These are phyloP conservation scores for Drosophila greeni DNA, from an alignment of 2,888 invertebrate genomes.

Conservation along the genomic window DNA sequence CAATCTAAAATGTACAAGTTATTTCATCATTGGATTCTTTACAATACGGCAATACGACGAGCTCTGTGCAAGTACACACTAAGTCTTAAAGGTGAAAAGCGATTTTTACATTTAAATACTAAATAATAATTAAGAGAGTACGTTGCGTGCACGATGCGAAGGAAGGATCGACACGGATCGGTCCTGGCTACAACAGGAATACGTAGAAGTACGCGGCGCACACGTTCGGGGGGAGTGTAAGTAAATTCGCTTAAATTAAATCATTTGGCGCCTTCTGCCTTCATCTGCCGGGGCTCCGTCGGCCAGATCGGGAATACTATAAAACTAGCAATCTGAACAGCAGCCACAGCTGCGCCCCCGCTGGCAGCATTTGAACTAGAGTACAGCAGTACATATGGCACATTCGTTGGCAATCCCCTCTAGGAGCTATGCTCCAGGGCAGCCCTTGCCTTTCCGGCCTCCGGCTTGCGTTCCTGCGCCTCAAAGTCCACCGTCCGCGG, in stretches of 20 bases:
- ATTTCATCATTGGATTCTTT: conserved; percentile 35
- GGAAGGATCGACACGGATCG: not conserved
- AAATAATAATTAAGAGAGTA: conserved; percentile 73
- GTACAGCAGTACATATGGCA: conserved; percentile 55
- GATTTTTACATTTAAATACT: conserved; percentile 57
- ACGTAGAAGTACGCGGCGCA: conserved; percentile 32
- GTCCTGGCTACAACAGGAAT: conserved; percentile 30
- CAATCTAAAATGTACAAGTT: conserved; percentile 57
- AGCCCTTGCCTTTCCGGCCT: conserved; percentile 17
- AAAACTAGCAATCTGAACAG: conserved; percentile 62
- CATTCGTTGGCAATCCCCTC: conserved; percentile 27
- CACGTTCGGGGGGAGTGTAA: conserved; percentile 35
- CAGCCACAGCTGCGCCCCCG: conserved; percentile 15
- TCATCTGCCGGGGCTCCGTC: conserved; percentile 19
- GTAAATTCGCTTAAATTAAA: conserved; percentile 63
- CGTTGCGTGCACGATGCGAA: conserved; percentile 42
- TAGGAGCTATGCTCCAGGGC: conserved; percentile 57
- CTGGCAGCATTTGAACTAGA: conserved; percentile 27
- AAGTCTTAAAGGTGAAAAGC: conserved; percentile 34
- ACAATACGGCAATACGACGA: conserved; percentile 47
- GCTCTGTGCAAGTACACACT: conserved; percentile 38
- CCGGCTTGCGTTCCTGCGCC: conserved; percentile 55
- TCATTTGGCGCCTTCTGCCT: conserved; percentile 44
- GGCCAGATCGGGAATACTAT: conserved; percentile 65
- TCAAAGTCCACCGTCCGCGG: conserved; percentile 58